Conservation (phyloP, 2,113 vertebrate genomes). For the Tor tambroides region DNA sequence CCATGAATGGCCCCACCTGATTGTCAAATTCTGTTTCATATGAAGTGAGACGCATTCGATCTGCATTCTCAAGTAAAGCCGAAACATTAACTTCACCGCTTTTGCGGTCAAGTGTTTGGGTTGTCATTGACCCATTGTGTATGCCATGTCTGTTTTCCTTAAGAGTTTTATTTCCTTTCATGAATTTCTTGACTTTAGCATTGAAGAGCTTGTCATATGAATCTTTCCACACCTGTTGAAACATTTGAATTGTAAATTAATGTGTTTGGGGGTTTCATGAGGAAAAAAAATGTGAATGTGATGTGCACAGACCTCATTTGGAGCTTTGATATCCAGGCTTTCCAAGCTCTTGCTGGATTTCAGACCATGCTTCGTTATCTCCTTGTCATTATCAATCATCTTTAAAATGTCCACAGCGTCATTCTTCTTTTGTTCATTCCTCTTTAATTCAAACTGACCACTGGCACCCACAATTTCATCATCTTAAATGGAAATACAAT, state of each 20-base stretch:
- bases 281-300: not conserved
- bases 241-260: constrained; percentile 15
- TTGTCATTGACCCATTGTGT: not conserved
- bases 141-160: constrained; percentile 1
- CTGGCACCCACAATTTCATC: constrained; percentile 72
- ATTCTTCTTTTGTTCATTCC: constrained; percentile 66
- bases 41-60: not conserved
- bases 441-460: constrained; percentile 66
- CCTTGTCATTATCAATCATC: constrained; percentile 68
- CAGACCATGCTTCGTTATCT: constrained; percentile 60
- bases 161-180: constrained; percentile 56
- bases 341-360: constrained; percentile 67
- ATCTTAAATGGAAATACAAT: constrained; percentile 60
- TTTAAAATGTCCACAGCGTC: constrained; percentile 70
- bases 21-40: not conserved
- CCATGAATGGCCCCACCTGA: constrained; percentile 31
- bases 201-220: constrained; percentile 77
- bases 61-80: constrained; percentile 36
- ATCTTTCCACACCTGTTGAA: constrained; percentile 73
- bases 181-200: constrained; percentile 73
- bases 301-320: constrained; percentile 65
- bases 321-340: constrained; percentile 65
- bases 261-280: not conserved
- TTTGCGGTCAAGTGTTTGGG: constrained; percentile 29
- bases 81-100: constrained; percentile 17